Base-by-base conservation (phyloP, 1,140 invertebrate genomes). In the Tetranychus cinnabarinus region DNA sequence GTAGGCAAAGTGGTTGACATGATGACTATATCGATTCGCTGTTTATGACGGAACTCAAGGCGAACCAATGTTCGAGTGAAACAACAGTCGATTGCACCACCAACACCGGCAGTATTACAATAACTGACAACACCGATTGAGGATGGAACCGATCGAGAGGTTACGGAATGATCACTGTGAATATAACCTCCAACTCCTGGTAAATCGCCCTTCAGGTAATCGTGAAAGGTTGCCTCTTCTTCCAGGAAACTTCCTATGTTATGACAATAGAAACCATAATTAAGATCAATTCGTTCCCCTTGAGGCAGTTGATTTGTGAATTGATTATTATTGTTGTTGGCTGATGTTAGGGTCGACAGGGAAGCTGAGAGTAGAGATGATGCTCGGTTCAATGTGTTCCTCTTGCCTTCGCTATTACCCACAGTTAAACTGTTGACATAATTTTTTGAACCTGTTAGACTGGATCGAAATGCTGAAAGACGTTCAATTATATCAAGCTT, bases 191-290 rank as follows among this genome's bases (percentile, higher is more conserved):
- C 39, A 42, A 5, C 39, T 8, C 54, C n/a, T 31, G 6, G 33
- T 12, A 46, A 42, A 64, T 37, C 10, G 39, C 54, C 15, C 36
- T 42, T 72, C 69, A 74, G 90, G 77, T 98, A 98, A 77, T 98
- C 92, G 46, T 85, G 83, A 59, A 98, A 80, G 13, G 86, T 81
- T 50, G 93, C 79, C 73, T 97, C 92, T 74, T 99, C 95, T 70
- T 98, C 91, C 68, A 98, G 79, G 73, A 99, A 99, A 77, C 97
- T 97, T 45, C 95, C 95, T 60, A 69, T 67, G 33, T 93, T 92
- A 55, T 92, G 92, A 72, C 86, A 86, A 77, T 97, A 99, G 59
- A 99, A 79, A 55, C 95, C 95, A 78, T 96, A 97, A 79, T 99
- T 99, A 77, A 97, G 39, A 13, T 55, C 50, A 61, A 23, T 56